A percentile compares a stretch with the other conserved stretches of the same genome.
These are phyloP conservation scores for Drosophila greeni DNA, from an alignment of 2,888 invertebrate genomes.

Conservation along the genomic window DNA sequence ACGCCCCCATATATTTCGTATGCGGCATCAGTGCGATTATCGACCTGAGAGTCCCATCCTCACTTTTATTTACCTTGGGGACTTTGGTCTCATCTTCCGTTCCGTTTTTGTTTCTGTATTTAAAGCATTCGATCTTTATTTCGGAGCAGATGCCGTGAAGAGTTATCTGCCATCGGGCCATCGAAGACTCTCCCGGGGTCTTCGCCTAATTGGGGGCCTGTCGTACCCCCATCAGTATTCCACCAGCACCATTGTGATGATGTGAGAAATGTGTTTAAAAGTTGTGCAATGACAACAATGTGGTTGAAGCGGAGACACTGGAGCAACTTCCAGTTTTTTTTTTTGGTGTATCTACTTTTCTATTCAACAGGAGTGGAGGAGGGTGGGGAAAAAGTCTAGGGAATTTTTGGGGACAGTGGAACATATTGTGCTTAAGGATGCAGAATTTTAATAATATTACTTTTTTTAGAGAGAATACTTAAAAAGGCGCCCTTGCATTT, in stretches of 20 bases:
- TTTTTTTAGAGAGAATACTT: too few species aligned
- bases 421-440: too few species aligned
- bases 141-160: conserved; percentile 15
- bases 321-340: conserved; percentile 10
- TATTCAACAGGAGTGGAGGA: not conserved
- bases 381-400: not conserved
- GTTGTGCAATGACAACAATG: conserved; percentile 57
- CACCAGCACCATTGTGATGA: conserved; percentile 15
- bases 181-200: conserved; percentile 24
- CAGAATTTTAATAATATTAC: too few species aligned
- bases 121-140: conserved; percentile 27
- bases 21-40: conserved; percentile 34
- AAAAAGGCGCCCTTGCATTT: too few species aligned
- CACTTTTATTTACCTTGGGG: conserved; percentile 21
- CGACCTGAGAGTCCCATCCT: conserved; percentile 10
- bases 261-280: conserved; percentile 55
- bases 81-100: not conserved
- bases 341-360: conserved; percentile 4
- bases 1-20: conserved; percentile 24
- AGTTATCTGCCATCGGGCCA: conserved; percentile 20
- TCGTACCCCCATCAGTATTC: conserved; percentile 30
- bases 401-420: not conserved
- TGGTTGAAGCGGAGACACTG: conserved; percentile 17
- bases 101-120: not conserved
- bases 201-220: conserved; percentile 28